These are phyloP conservation scores for human DNA, from an alignment of 2,113 vertebrate genomes.

Conservation along the genomic window DNA sequence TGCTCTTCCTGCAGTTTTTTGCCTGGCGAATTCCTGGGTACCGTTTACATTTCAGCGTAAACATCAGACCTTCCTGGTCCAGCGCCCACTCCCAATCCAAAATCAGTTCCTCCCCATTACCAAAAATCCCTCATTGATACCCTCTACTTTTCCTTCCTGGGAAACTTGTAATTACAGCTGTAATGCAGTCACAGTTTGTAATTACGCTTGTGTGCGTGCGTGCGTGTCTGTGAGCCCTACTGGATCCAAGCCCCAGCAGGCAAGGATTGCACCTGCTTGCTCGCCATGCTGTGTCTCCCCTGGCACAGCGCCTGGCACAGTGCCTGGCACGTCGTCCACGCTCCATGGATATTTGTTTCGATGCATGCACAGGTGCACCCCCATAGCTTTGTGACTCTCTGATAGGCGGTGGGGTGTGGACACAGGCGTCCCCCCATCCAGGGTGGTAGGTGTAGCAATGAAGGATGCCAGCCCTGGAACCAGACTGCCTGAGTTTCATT, in stretches of 20 bases:
- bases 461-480: too few species aligned
- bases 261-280: neutral
- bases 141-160: neutral
- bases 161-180: neutral
- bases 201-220: neutral
- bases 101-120: neutral
- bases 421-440: neutral
- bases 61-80: too few species aligned
- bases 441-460: too few species aligned
- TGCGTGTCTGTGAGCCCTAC: too few species aligned
- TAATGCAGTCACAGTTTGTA: neutral
- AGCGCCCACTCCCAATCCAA: neutral
- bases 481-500: neutral
- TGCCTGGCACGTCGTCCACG: rapidly evolving
- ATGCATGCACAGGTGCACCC: too few species aligned
- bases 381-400: neutral
- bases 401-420: neutral
- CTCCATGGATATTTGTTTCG: neutral
- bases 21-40: neutral
- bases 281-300: neutral
- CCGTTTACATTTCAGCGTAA: neutral
- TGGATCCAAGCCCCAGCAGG: too few species aligned
- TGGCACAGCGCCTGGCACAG: too few species aligned
- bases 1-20: neutral
- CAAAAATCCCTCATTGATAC: neutral